These are phyloP conservation scores for Chrysaora quinquecirrha DNA, from an alignment of 30 jellyfish, hydroid and myxozoan genomes.

Conservation along the genomic window DNA sequence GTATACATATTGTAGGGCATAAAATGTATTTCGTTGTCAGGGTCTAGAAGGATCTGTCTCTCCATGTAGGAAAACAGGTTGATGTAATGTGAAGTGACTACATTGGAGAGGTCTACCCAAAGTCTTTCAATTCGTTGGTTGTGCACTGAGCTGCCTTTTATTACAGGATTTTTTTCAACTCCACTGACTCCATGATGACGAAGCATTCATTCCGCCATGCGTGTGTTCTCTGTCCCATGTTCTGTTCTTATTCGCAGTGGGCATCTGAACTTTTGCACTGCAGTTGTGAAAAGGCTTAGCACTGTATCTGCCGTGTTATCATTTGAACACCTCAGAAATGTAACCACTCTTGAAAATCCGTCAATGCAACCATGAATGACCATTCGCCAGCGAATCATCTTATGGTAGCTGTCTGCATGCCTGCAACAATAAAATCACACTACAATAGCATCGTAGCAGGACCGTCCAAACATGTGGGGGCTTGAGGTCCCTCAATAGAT, in stretches of 20 bases:
- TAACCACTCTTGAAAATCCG: slow-evolving; percentile 16
- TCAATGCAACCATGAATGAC: slow-evolving; percentile 34
- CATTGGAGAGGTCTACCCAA: slow-evolving; percentile 5
- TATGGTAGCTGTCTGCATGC: slow-evolving; percentile 55
- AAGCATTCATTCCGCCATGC: slow-evolving; percentile 27
- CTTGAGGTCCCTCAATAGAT: too few relatives aligned
- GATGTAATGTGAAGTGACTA: slow-evolving; percentile 1
- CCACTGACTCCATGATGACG: slow-evolving; percentile 28
- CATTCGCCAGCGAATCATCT: slow-evolving; percentile 53
- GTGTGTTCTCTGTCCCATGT: slow-evolving; percentile 37
- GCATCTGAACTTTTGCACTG: slow-evolving; percentile 2
- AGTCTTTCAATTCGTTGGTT: slow-evolving; percentile 41
- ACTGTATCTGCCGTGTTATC: slow-evolving; percentile 36
- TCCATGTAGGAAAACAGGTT: slow-evolving; percentile 26
- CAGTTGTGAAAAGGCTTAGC: slow-evolving; percentile 10
- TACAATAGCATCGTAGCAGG: too few relatives aligned
- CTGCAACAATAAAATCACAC: too few relatives aligned
- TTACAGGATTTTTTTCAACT: slow-evolving; percentile 18
- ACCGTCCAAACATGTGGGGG: too few relatives aligned
- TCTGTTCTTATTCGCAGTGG: slow-evolving; percentile 20
- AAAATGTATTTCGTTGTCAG: slow-evolving; percentile 45
- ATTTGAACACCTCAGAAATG: slow-evolving; percentile 14
- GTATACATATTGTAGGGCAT: slow-evolving; percentile 30
- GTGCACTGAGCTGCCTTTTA: slow-evolving; percentile 56
- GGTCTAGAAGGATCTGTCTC: slow-evolving; percentile 25